Evolutionary conservation across 1,140 invertebrate species (phyloP).

Genomic region (Triops cancriformis): DNA sequence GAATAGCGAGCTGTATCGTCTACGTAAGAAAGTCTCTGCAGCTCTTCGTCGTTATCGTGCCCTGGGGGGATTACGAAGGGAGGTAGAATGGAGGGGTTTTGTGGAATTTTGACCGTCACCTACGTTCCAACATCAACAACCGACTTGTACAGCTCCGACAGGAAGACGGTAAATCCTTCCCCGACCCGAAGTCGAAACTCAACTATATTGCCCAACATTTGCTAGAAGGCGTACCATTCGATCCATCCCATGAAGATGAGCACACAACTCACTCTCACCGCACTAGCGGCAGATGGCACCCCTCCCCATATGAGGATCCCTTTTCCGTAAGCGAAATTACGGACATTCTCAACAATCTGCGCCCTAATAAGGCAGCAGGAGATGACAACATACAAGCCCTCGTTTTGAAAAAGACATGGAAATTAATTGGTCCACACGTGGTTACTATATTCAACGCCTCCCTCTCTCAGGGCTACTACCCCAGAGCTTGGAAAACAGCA

Average conservation of each 20-base stretch:
- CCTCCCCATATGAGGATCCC: background rate
- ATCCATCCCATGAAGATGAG: background rate
- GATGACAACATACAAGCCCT: conserved; percentile 12
- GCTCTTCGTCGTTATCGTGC: background rate
- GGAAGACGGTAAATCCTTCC: background rate
- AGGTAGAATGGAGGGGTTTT: background rate
- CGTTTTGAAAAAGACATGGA: background rate
- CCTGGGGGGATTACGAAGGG: background rate
- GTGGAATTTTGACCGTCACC: background rate
- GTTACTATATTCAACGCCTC: background rate
- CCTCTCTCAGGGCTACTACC: background rate
- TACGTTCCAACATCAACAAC: background rate
- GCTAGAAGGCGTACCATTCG: background rate
- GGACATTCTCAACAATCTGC: background rate
- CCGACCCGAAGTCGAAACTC: conserved; percentile 8
- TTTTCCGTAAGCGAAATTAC: background rate
- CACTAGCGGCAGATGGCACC: background rate
- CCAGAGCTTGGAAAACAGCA: background rate
- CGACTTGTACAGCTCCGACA: background rate
- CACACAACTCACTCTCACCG: background rate
- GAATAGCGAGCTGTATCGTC: background rate
- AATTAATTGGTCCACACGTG: background rate
- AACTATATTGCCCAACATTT: conserved; percentile 1
- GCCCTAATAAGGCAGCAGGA: background rate
- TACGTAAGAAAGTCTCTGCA: background rate